Percentiles rank a stretch among this genome's conserved stretches.
Conservation (phyloP, 2,113 vertebrate species). For the Arenaria interpres region DNA sequence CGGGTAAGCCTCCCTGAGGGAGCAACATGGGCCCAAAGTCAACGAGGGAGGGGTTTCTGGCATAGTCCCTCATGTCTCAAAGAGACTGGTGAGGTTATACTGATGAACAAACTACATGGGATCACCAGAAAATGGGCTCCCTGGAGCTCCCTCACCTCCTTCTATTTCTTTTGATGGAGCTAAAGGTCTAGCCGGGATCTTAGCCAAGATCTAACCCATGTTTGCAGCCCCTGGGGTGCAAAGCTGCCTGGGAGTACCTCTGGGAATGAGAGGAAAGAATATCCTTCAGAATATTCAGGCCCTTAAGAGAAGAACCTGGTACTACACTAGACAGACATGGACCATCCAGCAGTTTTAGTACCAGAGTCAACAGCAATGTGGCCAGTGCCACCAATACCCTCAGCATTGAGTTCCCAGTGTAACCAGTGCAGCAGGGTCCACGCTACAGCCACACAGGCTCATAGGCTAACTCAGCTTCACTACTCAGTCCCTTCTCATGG, state of each 20-base stretch:
- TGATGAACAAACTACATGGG: not conserved
- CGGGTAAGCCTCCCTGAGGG: not conserved
- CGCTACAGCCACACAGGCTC: accelerated
- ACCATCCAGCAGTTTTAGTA: not conserved
- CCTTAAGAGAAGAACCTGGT: not conserved
- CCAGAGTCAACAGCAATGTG: not conserved
- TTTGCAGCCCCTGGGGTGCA: not conserved
- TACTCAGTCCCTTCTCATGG: not conserved
- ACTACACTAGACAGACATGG: not conserved
- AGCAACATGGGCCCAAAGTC: accelerated
- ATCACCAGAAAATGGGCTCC: not conserved
- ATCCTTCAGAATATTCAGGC: not conserved
- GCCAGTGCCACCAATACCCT: not conserved
- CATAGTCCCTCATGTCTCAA: not conserved
- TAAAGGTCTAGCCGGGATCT: not conserved
- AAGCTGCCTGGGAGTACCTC: not conserved
- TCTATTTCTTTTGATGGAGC: not conserved
- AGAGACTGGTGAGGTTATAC: not conserved
- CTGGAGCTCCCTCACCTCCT: not conserved
- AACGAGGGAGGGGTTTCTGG: not conserved
- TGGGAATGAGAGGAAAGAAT: not conserved
- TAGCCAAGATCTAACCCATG: not conserved
- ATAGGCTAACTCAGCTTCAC: not conserved
- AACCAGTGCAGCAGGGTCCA: not conserved
- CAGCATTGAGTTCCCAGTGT: not conserved